Conservation (phyloP, 2,113 vertebrate genomes). For the Atherinomorus stipes region DNA sequence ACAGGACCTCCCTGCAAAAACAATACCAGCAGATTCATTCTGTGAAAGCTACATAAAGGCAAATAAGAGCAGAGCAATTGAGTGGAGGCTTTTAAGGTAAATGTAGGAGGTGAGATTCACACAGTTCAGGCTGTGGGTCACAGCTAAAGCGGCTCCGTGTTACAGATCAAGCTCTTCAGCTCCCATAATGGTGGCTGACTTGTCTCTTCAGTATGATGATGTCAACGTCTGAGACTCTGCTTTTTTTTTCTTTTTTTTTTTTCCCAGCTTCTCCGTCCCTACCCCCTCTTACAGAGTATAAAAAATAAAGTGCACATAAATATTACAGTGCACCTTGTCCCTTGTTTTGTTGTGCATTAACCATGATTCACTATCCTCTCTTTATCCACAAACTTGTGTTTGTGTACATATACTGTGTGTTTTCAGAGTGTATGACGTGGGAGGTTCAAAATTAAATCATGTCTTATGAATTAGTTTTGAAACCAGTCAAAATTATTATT, state of each 20-base stretch:
- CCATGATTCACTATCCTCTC: conserved; percentile 45
- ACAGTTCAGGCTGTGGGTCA: conserved; percentile 48
- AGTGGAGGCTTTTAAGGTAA: conserved; percentile 47
- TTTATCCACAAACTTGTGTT: conserved; percentile 19
- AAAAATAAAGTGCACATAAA: conserved; percentile 74
- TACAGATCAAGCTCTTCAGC: conserved; percentile 37
- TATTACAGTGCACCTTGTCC: conserved; percentile 67
- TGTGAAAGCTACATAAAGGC: conserved; percentile 12
- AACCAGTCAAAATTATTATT: too few relatives aligned
- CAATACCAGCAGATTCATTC: conserved; percentile 17
- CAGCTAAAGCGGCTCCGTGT: conserved; percentile 22
- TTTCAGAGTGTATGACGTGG: background rate
- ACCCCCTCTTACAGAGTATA: conserved; percentile 36
- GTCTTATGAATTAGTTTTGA: background rate
- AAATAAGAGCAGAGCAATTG: conserved; percentile 18
- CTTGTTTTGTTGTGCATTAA: conserved; percentile 63
- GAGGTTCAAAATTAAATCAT: background rate
- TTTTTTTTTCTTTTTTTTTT: conserved; percentile 52
- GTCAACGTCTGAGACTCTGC: conserved; percentile 40
- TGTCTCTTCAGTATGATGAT: conserved; percentile 29
- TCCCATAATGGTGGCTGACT: conserved; percentile 33
- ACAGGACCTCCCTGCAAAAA: conserved; percentile 36
- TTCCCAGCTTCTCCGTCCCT: background rate
- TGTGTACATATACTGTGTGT: conserved; percentile 9
- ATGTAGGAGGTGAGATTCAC: conserved; percentile 50